Evolutionary conservation across 2,888 invertebrate species (phyloP).

Genomic region (Tetragnatha montana): DNA sequence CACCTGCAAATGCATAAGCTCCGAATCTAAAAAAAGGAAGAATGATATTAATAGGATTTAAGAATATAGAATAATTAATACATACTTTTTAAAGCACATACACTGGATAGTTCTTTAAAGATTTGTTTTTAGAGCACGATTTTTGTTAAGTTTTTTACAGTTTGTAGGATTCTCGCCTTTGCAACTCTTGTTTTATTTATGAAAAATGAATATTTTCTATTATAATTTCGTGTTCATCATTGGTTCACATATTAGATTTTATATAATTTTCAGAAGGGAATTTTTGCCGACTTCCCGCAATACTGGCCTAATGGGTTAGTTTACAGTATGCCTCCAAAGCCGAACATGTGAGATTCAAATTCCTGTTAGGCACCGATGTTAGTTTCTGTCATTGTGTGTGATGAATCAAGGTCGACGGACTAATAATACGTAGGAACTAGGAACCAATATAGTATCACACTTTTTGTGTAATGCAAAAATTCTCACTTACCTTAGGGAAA

Average conservation of each 20-base stretch:
- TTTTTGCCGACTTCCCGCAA: no score
- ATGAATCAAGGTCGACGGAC: not conserved
- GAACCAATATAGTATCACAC: not conserved
- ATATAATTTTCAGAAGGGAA: no score
- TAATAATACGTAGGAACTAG: not conserved
- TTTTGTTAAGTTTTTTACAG: not conserved
- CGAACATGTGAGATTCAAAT: no score
- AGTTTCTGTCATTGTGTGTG: no score
- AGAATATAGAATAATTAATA: not conserved
- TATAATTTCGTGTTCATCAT: no score
- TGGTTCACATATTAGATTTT: no score
- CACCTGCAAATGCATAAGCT: slow-evolving; percentile 37
- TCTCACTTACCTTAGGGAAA: slow-evolving; percentile 36
- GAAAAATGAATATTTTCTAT: no score
- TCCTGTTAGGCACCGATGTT: no score
- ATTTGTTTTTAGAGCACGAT: not conserved
- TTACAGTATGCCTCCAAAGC: no score
- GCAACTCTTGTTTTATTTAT: not conserved
- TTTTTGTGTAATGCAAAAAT: not conserved
- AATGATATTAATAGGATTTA: not conserved
- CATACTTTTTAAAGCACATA: not conserved
- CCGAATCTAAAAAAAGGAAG: slow-evolving; percentile 50
- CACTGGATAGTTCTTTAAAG: not conserved
- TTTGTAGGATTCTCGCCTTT: not conserved
- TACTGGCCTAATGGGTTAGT: no score